Conservation (phyloP, 2,113 vertebrate genomes). For the Hemiscyllium ocellatum region DNA sequence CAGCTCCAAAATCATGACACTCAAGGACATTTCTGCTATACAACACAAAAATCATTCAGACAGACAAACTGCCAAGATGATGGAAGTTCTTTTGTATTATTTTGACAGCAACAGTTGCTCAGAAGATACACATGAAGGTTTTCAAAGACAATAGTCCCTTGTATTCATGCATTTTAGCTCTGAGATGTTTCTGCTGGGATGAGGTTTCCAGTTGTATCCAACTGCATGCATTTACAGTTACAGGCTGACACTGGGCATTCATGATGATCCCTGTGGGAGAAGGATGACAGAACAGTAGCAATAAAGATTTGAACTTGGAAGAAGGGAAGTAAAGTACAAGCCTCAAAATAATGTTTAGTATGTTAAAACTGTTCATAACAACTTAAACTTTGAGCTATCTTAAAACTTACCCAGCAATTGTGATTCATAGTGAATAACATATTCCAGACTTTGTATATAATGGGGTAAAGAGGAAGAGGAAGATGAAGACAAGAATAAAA, state of each 20-base stretch:
- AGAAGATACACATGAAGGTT: conserved; percentile 46
- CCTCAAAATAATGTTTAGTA: not conserved
- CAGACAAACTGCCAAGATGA: conserved; percentile 46
- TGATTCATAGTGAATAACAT: not conserved
- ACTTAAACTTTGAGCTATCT: not conserved
- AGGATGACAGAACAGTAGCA: not conserved
- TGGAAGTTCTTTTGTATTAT: conserved; percentile 52
- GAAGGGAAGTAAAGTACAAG: not conserved
- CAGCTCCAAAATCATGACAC: conserved; percentile 37
- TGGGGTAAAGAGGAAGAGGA: not conserved
- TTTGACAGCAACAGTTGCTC: conserved; percentile 45
- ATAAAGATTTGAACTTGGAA: not conserved
- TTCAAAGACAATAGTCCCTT: conserved; percentile 39
- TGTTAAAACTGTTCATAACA: not conserved
- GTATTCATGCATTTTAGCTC: conserved; percentile 49
- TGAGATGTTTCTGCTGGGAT: conserved; percentile 83
- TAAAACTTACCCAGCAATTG: not conserved
- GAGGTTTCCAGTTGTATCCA: conserved; percentile 95
- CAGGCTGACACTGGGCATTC: conserved; percentile 95
- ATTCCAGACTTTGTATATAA: not conserved
- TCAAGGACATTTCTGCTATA: conserved; percentile 43
- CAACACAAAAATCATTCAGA: conserved; percentile 47
- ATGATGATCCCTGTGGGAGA: conserved; percentile 75
- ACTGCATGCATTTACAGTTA: conserved; percentile 96
- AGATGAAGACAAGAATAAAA: not conserved